Evolutionary conservation across 2,888 invertebrate species (phyloP).

Genomic region (Latrodectus elegans): DNA sequence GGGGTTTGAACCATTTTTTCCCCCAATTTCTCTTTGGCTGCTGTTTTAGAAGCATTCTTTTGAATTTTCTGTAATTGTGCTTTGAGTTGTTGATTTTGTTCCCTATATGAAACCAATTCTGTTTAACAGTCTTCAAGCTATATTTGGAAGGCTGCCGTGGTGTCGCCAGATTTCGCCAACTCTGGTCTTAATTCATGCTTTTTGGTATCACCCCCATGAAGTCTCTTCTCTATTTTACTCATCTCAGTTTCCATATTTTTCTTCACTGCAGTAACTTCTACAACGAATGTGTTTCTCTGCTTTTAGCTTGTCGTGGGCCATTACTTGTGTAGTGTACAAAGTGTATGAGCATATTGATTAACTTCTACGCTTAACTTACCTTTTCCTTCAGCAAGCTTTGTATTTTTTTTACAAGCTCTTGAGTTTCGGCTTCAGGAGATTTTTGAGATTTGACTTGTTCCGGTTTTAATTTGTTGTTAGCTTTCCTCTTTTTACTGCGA

Average conservation of each 20-base stretch:
- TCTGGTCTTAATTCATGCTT: conserved; percentile 71
- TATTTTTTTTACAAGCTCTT: conserved; percentile 56
- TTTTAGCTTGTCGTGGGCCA: conserved; percentile 49
- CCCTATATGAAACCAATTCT: conserved; percentile 85
- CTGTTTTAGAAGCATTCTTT: conserved; percentile 41
- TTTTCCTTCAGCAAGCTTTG: conserved; percentile 50
- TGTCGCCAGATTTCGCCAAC: conserved; percentile 71
- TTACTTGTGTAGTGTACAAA: conserved; percentile 31
- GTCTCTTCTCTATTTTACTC: conserved; percentile 54
- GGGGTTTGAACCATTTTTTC: conserved; percentile 47
- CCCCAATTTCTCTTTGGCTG: conserved; percentile 40
- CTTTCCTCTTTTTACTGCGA: conserved; percentile 45
- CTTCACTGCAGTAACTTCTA: conserved; percentile 35
- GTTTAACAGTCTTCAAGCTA: conserved; percentile 69
- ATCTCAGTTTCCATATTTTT: conserved; percentile 55
- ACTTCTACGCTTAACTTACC: conserved; percentile 51
- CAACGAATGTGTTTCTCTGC: conserved; percentile 49
- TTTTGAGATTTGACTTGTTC: conserved; percentile 55
- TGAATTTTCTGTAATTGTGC: conserved; percentile 52
- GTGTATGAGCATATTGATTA: conserved; percentile 47
- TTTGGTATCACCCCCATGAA: conserved; percentile 67
- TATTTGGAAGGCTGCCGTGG: conserved; percentile 70
- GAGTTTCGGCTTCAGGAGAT: conserved; percentile 40
- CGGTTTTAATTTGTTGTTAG: conserved; percentile 47
- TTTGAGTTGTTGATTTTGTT: conserved; percentile 78